Percentiles rank a stretch among this genome's conserved stretches.
Conservation (phyloP, 2,888 invertebrate genomes). For the Poecilobothrus nobilitatus region DNA sequence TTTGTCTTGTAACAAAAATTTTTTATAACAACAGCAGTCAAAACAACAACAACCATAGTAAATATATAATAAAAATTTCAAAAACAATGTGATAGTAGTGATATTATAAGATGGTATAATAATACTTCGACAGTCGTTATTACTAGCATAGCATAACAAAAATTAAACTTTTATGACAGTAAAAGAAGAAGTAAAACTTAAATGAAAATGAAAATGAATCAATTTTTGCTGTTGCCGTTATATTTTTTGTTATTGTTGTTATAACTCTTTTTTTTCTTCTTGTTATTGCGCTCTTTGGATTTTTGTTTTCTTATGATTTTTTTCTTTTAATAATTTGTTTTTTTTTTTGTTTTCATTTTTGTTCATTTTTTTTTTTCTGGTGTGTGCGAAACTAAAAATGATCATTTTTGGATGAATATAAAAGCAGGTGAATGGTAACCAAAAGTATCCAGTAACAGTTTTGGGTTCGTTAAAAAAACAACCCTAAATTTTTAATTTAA, state of each 20-base stretch:
- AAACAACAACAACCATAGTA: too few relatives aligned
- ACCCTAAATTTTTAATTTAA: conserved; percentile 28
- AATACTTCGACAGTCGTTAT: neutral
- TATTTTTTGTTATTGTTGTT: neutral
- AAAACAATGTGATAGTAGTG: neutral
- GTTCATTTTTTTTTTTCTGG: conserved; percentile 10
- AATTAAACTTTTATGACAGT: neutral
- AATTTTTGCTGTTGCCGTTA: neutral
- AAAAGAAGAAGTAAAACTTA: neutral
- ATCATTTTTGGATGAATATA: conserved; percentile 29
- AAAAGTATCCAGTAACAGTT: conserved; percentile 44
- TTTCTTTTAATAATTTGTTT: conserved; percentile 19
- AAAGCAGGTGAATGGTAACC: conserved; percentile 39
- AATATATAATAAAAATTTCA: neutral
- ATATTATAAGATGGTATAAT: neutral
- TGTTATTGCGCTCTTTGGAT: neutral
- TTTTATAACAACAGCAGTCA: too few relatives aligned
- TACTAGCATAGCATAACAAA: neutral
- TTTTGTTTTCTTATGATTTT: conserved; percentile 12
- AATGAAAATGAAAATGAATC: too few relatives aligned
- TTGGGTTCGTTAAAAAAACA: conserved; percentile 42
- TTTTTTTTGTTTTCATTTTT: conserved; percentile 13
- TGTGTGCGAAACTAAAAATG: conserved; percentile 11
- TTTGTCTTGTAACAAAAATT: too few relatives aligned
- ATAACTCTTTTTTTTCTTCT: neutral